Percentiles rank a stretch among this genome's conserved stretches.
Evolutionary conservation across 2,113 vertebrate species (phyloP).

Genomic region (Zootoca vivipara): DNA sequence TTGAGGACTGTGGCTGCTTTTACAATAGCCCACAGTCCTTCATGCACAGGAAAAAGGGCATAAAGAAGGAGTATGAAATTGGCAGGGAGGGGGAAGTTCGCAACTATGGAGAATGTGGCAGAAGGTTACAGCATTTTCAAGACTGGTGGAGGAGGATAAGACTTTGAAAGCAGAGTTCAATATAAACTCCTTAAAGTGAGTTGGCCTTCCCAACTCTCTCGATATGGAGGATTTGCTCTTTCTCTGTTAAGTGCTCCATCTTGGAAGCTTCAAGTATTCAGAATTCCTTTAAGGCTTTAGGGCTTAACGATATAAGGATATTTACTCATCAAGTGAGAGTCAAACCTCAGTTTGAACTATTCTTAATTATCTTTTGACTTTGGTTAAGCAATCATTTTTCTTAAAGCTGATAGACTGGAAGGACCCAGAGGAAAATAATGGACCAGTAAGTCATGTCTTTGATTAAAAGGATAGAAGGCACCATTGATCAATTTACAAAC

Average conservation of each 20-base stretch:
- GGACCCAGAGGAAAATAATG: slow-evolving; percentile 16
- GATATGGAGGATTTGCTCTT: slow-evolving; percentile 51
- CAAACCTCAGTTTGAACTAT: slow-evolving; percentile 52
- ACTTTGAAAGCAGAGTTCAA: slow-evolving; percentile 39
- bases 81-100: background rate
- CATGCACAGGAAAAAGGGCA: background rate
- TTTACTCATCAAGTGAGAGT: slow-evolving; percentile 34
- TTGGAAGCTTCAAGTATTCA: slow-evolving; percentile 45
- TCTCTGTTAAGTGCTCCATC: slow-evolving; percentile 23
- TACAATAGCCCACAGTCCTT: background rate
- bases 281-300: slow-evolving; percentile 47
- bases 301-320: slow-evolving; percentile 50
- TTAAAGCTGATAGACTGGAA: slow-evolving; percentile 31
- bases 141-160: background rate
- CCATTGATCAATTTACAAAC: slow-evolving; percentile 15
- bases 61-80: slow-evolving; percentile 1
- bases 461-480: slow-evolving; percentile 46
- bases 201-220: slow-evolving; percentile 32
- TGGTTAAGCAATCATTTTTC: slow-evolving; percentile 53
- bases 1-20: background rate
- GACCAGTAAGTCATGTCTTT: slow-evolving; percentile 30
- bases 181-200: slow-evolving; percentile 40
- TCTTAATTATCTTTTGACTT: slow-evolving; percentile 65
- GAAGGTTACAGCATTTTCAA: background rate
- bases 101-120: slow-evolving; percentile 13